Conservation (phyloP, 2,888 invertebrate species). For the Trichogramma dendrolimi region DNA sequence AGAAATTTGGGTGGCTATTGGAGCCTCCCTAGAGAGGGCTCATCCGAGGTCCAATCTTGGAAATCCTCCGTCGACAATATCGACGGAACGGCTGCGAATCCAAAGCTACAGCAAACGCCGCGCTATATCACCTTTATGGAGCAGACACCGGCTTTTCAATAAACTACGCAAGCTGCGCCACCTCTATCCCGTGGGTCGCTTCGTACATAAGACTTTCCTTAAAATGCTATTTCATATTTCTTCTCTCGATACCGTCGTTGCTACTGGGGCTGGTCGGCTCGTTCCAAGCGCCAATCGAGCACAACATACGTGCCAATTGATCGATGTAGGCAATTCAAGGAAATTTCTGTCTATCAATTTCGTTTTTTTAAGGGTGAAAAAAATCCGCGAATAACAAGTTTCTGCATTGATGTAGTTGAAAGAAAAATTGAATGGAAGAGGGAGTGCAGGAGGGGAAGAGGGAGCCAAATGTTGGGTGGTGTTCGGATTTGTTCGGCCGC, state of each 20-base stretch:
- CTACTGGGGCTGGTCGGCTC: slow-evolving; percentile 8
- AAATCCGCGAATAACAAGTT: no score
- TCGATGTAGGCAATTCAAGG: slow-evolving; percentile 6
- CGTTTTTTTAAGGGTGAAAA: no score
- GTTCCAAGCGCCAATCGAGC: slow-evolving; percentile 18
- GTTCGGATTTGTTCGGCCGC: no score
- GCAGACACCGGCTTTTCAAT: slow-evolving; percentile 33
- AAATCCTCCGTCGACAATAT: slow-evolving; percentile 8
- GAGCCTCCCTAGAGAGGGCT: no score
- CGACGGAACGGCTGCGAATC: slow-evolving; percentile 14
- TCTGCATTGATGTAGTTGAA: no score
- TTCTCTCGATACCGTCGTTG: slow-evolving; percentile 29
- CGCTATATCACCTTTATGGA: slow-evolving; percentile 45
- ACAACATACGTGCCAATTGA: slow-evolving; percentile 2
- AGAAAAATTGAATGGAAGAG: no score
- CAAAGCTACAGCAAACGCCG: slow-evolving; percentile 10
- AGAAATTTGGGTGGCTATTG: no score
- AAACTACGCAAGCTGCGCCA: slow-evolving; percentile 26
- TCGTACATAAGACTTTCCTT: slow-evolving; percentile 37
- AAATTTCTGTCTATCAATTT: neutral
- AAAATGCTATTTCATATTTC: slow-evolving; percentile 46
- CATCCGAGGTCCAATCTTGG: slow-evolving; percentile 7
- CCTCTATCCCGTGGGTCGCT: slow-evolving; percentile 41
- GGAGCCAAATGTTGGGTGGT: no score
- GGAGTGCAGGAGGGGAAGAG: no score